Evolutionary conservation across 2,797 vertebrate genomes (phyloP).

Genomic region (Gymnothorax reevesii): DNA sequence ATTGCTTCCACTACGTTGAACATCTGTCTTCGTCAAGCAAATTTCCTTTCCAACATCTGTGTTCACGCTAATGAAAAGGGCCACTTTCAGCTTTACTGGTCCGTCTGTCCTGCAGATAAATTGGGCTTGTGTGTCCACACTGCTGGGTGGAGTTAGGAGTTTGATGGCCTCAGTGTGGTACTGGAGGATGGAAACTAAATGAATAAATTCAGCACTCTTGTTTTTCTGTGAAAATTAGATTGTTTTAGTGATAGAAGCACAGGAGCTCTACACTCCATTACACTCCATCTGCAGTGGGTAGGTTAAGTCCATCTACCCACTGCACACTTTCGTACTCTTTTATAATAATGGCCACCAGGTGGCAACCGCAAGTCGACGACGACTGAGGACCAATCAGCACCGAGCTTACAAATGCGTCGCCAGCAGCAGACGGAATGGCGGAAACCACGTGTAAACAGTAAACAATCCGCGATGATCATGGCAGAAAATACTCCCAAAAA

Average conservation of each 20-base stretch:
- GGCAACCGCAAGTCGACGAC: no score
- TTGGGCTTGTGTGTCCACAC: background rate
- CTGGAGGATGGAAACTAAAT: background rate
- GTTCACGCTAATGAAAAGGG: slow-evolving; percentile 26
- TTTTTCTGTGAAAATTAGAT: background rate
- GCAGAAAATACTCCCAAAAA: no score
- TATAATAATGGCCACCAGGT: no score
- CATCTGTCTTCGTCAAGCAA: slow-evolving; percentile 30
- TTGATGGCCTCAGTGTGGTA: background rate
- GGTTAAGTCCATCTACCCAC: no score
- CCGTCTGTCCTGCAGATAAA: slow-evolving; percentile 13
- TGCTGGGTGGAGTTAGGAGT: background rate
- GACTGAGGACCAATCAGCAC: no score
- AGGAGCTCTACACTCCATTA: no score
- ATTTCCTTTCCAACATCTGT: slow-evolving; percentile 18
- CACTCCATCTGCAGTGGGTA: no score
- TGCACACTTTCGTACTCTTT: no score
- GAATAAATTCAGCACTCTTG: background rate
- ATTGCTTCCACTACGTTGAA: slow-evolving; percentile 49
- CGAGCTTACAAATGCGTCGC: no score
- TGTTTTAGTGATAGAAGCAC: background rate
- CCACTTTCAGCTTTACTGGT: background rate
- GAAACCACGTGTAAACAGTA: no score
- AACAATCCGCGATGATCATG: no score
- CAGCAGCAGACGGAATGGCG: no score